These are phyloP conservation scores for Mythimna albipuncta DNA, from an alignment of 2,888 invertebrate genomes.

Conservation along the genomic window DNA sequence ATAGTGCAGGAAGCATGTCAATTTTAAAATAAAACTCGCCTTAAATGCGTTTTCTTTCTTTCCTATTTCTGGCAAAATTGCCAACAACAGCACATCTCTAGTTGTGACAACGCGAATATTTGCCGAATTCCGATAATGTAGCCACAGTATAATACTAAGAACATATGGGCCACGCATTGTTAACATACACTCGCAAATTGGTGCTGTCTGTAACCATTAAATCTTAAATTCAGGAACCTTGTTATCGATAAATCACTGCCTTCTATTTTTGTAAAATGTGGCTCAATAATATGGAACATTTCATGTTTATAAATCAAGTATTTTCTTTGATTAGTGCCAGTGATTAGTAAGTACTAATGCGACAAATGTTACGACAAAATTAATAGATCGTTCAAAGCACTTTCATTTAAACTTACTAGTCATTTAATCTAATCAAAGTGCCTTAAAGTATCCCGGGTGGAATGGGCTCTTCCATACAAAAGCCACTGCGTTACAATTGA, in stretches of 20 bases:
- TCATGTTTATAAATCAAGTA: not conserved
- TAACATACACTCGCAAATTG: not conserved
- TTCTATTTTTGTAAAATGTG: not conserved
- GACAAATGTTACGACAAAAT: not conserved
- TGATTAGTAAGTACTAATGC: slow-evolving; percentile 42
- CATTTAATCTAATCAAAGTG: slow-evolving; percentile 53
- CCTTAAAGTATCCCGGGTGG: slow-evolving; percentile 18
- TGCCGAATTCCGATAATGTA: no score
- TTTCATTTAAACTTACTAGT: slow-evolving; percentile 48
- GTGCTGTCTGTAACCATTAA: no score
- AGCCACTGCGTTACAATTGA: slow-evolving; percentile 12
- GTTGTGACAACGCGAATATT: no score
- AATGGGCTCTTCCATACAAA: not conserved
- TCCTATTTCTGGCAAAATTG: no score
- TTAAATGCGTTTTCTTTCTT: slow-evolving; percentile 3
- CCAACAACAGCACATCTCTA: no score
- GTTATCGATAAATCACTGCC: slow-evolving; percentile 9
- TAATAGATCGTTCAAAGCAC: not conserved
- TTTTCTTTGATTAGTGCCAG: slow-evolving; percentile 40
- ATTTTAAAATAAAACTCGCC: slow-evolving; percentile 20
- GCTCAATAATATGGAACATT: not conserved
- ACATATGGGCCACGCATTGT: no score
- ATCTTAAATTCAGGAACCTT: no score
- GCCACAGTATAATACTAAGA: not conserved
- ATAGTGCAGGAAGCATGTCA: slow-evolving; percentile 31